Conservation (phyloP, 2,888 invertebrate genomes). For the Melanostoma mellinum region DNA sequence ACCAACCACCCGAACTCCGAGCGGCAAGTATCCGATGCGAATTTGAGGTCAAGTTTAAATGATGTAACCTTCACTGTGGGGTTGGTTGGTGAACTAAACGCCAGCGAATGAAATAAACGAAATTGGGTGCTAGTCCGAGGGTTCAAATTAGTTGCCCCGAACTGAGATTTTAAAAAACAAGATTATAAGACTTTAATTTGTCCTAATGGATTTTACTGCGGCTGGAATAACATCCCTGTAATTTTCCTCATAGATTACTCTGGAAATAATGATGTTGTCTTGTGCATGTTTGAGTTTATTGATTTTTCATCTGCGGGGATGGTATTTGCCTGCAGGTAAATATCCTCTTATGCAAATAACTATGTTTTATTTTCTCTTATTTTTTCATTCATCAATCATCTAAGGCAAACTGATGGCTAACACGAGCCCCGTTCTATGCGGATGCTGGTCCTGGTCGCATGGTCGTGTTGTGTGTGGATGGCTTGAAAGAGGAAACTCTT, state of each 20-base stretch:
- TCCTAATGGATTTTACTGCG: slow-evolving; percentile 6
- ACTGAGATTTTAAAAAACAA: too few species aligned
- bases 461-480: not conserved
- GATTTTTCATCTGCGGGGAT: slow-evolving; percentile 15
- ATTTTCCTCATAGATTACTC: not conserved
- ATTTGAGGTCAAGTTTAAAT: slow-evolving; percentile 71
- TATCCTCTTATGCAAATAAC: slow-evolving; percentile 26
- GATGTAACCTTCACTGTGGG: slow-evolving; percentile 49
- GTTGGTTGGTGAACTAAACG: slow-evolving; percentile 15
- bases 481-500: slow-evolving; percentile 25
- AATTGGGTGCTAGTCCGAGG: slow-evolving; percentile 7
- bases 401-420: slow-evolving; percentile 36
- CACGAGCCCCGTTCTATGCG: slow-evolving; percentile 17
- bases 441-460: not conserved
- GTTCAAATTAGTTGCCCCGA: slow-evolving; percentile 26
- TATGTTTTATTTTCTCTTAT: not conserved
- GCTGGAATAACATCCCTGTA: slow-evolving; percentile 25
- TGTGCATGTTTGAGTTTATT: slow-evolving; percentile 23
- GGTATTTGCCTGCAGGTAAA: slow-evolving; percentile 6
- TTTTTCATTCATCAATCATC: slow-evolving; percentile 65
- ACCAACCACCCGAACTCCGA: slow-evolving; percentile 7
- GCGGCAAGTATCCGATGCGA: slow-evolving; percentile 41
- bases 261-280: not conserved
- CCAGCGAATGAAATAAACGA: slow-evolving; percentile 20
- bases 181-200: slow-evolving; percentile 18